These are phyloP conservation scores for Macrotrachela quadricornifera DNA, from an alignment of 1,140 invertebrate genomes.

Conservation along the genomic window DNA sequence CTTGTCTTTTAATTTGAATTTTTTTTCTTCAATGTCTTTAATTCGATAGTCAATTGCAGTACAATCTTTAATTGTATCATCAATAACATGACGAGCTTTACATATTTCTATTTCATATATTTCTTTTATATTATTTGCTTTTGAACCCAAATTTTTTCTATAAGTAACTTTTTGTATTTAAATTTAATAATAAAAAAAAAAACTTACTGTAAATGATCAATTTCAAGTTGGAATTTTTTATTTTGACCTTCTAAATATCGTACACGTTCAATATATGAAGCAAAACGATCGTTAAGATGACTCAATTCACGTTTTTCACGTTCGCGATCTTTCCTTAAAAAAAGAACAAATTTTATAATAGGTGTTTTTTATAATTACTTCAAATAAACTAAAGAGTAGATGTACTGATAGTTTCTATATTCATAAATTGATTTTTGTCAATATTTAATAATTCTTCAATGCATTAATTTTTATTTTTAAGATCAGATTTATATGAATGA, in stretches of 20 bases:
- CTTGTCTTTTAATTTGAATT: neutral
- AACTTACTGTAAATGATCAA: constrained; percentile 15
- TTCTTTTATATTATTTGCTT: constrained; percentile 22
- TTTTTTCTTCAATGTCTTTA: constrained; percentile 4
- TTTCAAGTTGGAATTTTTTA: constrained; percentile 2
- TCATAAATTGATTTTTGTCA: too few relatives aligned
- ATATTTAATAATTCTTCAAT: too few relatives aligned
- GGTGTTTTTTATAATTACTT: too few relatives aligned
- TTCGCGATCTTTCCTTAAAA: constrained; percentile 1
- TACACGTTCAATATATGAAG: constrained; percentile 5
- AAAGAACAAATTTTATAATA: neutral
- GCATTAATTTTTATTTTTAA: too few relatives aligned
- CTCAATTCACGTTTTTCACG: constrained; percentile 1
- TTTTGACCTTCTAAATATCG: constrained; percentile 8
- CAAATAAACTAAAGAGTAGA: too few relatives aligned
- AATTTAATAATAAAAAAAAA: too few relatives aligned
- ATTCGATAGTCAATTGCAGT: constrained; percentile 7
- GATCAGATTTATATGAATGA: too few relatives aligned
- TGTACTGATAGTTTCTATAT: too few relatives aligned
- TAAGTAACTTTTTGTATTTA: neutral
- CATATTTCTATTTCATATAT: constrained; percentile 23
- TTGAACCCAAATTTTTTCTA: constrained; percentile 29
- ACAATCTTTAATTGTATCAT: constrained; percentile 12
- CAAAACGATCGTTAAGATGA: constrained; percentile 6
- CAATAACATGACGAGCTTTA: constrained; percentile 11